phyloP scores from a whole-genome alignment of 2,888 invertebrate species.

The Drosophila flavopinicola region DNA sequence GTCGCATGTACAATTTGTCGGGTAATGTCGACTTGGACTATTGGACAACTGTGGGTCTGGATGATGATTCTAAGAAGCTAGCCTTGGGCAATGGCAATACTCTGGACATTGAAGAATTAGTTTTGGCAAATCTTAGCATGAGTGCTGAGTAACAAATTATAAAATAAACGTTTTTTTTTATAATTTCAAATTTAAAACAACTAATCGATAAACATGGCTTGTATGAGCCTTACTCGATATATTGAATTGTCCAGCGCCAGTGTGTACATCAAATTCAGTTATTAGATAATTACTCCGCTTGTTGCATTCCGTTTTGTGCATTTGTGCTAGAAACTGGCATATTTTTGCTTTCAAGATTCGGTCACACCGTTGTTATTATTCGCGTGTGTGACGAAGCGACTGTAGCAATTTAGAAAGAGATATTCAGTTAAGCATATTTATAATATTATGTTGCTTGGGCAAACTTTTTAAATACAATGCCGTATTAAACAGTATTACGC shows the following conservation, averaged over 20 bases:
- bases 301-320: conserved; percentile 65
- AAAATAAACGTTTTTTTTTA: not conserved
- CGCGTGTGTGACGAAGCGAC: conserved; percentile 44
- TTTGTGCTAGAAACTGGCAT: too few species aligned
- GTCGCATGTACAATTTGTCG: conserved; percentile 69
- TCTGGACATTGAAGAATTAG: conserved; percentile 45
- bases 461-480: conserved; percentile 43
- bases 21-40: conserved; percentile 35
- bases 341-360: too few species aligned
- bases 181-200: conserved; percentile 1
- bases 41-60: conserved; percentile 66
- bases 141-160: conserved; percentile 4
- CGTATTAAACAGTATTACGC: conserved; percentile 51
- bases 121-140: conserved; percentile 39
- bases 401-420: conserved; percentile 37
- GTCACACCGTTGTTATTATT: conserved; percentile 57
- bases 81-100: conserved; percentile 56
- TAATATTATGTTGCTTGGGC: conserved; percentile 23
- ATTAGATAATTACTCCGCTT: conserved; percentile 42
- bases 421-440: conserved; percentile 30
- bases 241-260: not conserved
- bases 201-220: conserved; percentile 2
- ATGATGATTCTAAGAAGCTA: conserved; percentile 79
- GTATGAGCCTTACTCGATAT: conserved; percentile 10
- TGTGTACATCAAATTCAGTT: conserved; percentile 37